Evolutionary conservation across 2,888 invertebrate genomes (phyloP).

Genomic region (Onchidella celtica): DNA sequence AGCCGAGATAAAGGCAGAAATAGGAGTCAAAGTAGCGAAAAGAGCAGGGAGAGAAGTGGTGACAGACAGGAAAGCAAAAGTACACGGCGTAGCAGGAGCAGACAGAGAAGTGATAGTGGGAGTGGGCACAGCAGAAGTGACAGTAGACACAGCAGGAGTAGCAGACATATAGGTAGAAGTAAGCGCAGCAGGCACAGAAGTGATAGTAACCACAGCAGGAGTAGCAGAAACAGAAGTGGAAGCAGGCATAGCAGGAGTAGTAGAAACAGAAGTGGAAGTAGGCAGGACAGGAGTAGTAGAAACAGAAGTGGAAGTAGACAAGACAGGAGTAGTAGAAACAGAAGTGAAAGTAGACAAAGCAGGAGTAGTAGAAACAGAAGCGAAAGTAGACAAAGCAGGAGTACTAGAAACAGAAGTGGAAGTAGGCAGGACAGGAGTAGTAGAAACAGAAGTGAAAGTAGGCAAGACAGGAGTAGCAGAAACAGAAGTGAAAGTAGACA

Average conservation of each 20-base stretch:
- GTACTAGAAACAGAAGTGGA: neutral
- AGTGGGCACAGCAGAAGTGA: neutral
- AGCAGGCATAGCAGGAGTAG: neutral
- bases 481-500: constrained; percentile 2
- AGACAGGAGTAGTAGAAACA: neutral
- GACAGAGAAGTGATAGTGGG: neutral
- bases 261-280: neutral
- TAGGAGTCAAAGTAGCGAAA: neutral
- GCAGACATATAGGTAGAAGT: neutral
- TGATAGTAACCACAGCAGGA: neutral
- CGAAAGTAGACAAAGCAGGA: neutral
- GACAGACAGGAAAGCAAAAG: neutral
- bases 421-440: neutral
- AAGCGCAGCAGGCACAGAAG: neutral
- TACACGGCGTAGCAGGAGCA: neutral
- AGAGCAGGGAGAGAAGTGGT: neutral
- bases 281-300: neutral
- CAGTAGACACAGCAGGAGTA: neutral
- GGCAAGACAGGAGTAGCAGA: neutral
- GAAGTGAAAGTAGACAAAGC: neutral
- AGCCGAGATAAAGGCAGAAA: neutral
- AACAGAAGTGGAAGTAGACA: neutral
- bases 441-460: neutral
- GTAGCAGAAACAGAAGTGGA: neutral
- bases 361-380: neutral